Evolutionary conservation across 2,888 invertebrate genomes (phyloP), one percentile per base, ranked within the genome.

Genomic region (Idaea biselata): DNA sequence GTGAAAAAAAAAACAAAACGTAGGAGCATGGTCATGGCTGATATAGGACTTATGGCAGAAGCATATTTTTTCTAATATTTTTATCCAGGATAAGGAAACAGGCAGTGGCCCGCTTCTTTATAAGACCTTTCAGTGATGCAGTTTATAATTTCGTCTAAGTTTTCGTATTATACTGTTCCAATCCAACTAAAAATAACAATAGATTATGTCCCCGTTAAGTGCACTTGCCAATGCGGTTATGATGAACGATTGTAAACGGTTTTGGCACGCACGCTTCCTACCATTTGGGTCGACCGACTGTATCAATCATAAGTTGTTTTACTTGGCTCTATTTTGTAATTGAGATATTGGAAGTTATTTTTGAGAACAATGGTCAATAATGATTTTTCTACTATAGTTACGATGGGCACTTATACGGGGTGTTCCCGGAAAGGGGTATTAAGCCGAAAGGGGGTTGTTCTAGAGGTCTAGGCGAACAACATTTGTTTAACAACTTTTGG

Each of bases 151-250:
- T 18, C 18, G 56, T 56, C 56, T 56, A 56, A 3, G 3, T 18
- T 18, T 11, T 62, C 11, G 2, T 25, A 58, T 58, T 71, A 66
- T 72, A 69, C 77, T 74, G 63, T 8, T 61, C 25, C 60, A 57
- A 53, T 58, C 59, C 58, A 55, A 69, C 73, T 80, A 81, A 78
- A 76, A 81, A 79, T 81, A 81, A 80, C 80, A 81, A 81, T 81
- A 78, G 80, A 80, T 80, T 75, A 74, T 70, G 72, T 73, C 67
- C 70, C 74, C 79, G 71, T 73, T 76, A 75, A 75, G 74, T 70
- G 73, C 80, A 72, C 71, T 73, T 80, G 81, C 82, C 82, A 79
- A 80, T 81, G 76, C 70, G 75, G 74, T 76, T 78, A 80, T 80
- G 74, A 78, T 77, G 77, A 75, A 62, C 58, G 68, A 67, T 67